Evolutionary conservation across 2,888 invertebrate species (phyloP), one percentile per base, ranked within the genome.

Genomic region (Cosmia pyralina): DNA sequence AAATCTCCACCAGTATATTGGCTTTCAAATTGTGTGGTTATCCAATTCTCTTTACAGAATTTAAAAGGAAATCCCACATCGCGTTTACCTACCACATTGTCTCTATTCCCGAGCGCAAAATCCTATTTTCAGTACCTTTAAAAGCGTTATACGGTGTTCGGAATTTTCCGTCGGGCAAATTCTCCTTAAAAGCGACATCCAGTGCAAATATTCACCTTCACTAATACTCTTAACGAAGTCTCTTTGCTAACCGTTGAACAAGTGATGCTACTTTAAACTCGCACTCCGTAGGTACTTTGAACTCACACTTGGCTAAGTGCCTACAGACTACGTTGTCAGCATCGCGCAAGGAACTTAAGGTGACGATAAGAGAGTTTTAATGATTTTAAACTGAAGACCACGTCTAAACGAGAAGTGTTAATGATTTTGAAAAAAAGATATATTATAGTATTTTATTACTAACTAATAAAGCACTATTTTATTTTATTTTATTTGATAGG

Each of bases 211-310:
- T 81, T 81, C 78, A 70, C 82, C 79, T 81, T 60, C 50, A 52
- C 82, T 81, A 82, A 81, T 82, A 82, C 75, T 82, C 82, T 81
- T 82, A 77, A 69, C 73, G 69, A 77, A 81, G 80, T 81, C 67
- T 77, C 80, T 80, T 81, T 77, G 63, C 82, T 70, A 78, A 77
- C 66, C 74, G 58, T 57, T n/a, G 78, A 81, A 77, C 82, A 82
- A 70, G 82, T 69, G 80, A 69, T 69, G 80, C 63, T 79, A 76
- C 79, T 82, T 75, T 69, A 72, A 76, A 64, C 70, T 76, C 59
- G 46, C 58, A 75, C 62, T 69, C 53, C 13, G 50, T 59, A 41
- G 41, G 41, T 41, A 50, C 69, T 71, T 59, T 65, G 60, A 75
- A 68, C 77, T 74, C 58, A 44, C 72, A 76, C 53, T 65, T 57